Conservation (phyloP, 1,140 invertebrate genomes). For the Dufourea novaeangliae region DNA sequence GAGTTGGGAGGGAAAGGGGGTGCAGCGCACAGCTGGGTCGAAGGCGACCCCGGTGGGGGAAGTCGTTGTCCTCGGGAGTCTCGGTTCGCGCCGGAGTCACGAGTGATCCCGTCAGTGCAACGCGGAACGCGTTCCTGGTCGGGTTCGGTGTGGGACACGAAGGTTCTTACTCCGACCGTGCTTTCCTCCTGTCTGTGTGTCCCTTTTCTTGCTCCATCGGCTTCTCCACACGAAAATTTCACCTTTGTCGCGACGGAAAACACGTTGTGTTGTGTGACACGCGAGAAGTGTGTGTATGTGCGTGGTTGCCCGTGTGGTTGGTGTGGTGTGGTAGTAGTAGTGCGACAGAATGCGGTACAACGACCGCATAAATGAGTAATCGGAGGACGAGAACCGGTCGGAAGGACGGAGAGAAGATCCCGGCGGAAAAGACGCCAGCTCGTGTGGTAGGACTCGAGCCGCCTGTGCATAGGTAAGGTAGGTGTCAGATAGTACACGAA, state of each 20-base stretch:
- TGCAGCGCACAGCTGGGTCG: constrained; percentile 55
- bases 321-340: no score
- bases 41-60: constrained; percentile 47
- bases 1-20: constrained; percentile 20
- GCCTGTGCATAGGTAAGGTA: constrained; percentile 42
- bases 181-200: not conserved
- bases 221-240: no score
- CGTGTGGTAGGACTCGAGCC: constrained; percentile 41
- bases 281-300: constrained; percentile 22
- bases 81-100: constrained; percentile 51
- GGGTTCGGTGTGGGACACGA: not conserved
- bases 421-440: constrained; percentile 44
- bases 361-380: constrained; percentile 47
- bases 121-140: constrained; percentile 52
- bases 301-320: no score
- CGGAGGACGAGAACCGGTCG: constrained; percentile 39
- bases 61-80: constrained; percentile 66
- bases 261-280: constrained; percentile 4
- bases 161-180: not conserved
- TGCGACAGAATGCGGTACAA: constrained; percentile 40
- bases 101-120: constrained; percentile 53
- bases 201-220: no score
- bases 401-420: constrained; percentile 49
- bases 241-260: no score
- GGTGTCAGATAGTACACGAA: constrained; percentile 46